A percentile compares a stretch with the other conserved stretches of the same genome.
These are phyloP conservation scores for Scophthalmus maximus DNA, from an alignment of 2,113 vertebrate species.

Conservation along the genomic window DNA sequence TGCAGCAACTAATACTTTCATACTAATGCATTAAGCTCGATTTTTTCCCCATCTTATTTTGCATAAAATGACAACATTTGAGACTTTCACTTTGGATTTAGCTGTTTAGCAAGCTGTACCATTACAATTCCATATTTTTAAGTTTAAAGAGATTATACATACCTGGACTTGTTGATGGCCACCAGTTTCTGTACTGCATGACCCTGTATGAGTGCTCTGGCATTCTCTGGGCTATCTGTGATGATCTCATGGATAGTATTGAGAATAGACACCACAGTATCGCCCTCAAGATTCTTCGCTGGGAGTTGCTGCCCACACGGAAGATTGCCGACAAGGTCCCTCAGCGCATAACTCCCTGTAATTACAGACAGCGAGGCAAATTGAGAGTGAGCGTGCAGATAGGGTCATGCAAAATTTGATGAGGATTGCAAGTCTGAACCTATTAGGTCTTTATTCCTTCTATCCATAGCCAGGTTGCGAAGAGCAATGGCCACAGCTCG, in stretches of 20 bases:
- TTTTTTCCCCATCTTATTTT: neutral
- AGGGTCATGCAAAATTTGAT: neutral
- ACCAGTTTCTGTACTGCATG: conserved; percentile 94
- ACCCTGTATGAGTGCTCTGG: conserved; percentile 92
- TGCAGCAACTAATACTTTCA: too few relatives aligned
- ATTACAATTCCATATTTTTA: neutral
- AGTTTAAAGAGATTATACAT: neutral
- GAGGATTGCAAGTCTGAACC: conserved; percentile 77
- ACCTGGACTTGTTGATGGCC: conserved; percentile 93
- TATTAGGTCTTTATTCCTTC: conserved; percentile 96
- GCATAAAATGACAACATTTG: neutral
- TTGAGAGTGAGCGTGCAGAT: neutral
- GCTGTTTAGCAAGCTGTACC: neutral
- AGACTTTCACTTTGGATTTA: neutral
- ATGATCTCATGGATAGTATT: conserved; percentile 98
- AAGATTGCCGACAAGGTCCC: conserved; percentile 92
- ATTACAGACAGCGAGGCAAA: neutral
- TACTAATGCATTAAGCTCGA: too few relatives aligned
- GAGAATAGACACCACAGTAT: conserved; percentile 93
- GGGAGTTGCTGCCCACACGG: conserved; percentile 89
- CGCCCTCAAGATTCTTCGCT: conserved; percentile 92
- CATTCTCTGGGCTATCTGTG: conserved; percentile 93
- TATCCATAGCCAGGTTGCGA: conserved; percentile 89
- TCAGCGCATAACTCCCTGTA: conserved; percentile 93
- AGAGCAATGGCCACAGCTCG: conserved; percentile 83